Evolutionary conservation across 2,113 vertebrate species (phyloP).

Genomic region (Callipepla californica): DNA sequence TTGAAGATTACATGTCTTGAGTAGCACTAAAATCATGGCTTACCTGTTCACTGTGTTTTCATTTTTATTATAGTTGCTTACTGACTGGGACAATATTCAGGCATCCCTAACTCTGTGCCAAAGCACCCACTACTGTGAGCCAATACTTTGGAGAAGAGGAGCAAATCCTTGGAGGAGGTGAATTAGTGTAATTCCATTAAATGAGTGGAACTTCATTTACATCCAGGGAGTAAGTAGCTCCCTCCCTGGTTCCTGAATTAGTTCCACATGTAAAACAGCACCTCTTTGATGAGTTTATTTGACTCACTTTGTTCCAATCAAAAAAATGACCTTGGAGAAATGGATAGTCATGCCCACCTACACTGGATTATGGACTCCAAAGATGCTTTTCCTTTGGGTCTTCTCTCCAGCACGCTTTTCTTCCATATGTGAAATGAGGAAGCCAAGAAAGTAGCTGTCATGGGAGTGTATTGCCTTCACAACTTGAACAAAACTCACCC

Average conservation of each 20-base stretch:
- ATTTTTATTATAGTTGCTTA: neutral
- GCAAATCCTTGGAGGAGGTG: slow-evolving; percentile 6
- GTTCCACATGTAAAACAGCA: neutral
- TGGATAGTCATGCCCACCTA: neutral
- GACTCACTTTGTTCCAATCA: neutral
- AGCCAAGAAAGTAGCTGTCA: neutral
- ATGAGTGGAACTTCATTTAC: slow-evolving; percentile 5
- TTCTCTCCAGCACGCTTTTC: neutral
- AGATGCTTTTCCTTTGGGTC: neutral
- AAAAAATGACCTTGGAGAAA: neutral
- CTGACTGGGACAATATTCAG: fast-evolving
- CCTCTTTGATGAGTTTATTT: neutral
- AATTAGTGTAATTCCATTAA: slow-evolving; percentile 44
- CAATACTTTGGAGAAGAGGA: slow-evolving; percentile 6
- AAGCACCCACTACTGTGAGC: slow-evolving; percentile 11
- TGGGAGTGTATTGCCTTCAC: neutral
- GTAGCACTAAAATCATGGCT: neutral
- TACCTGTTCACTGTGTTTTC: neutral
- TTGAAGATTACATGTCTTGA: neutral
- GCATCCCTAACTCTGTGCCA: slow-evolving; percentile 1
- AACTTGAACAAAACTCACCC: neutral
- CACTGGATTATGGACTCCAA: fast-evolving
- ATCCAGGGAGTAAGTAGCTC: neutral
- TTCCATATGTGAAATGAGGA: neutral
- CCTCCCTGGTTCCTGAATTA: neutral